Percentiles rank a stretch among this genome's conserved stretches.
These are phyloP conservation scores for Callyntrura guangdongensis DNA, from an alignment of 2,888 invertebrate genomes.

Conservation along the genomic window DNA sequence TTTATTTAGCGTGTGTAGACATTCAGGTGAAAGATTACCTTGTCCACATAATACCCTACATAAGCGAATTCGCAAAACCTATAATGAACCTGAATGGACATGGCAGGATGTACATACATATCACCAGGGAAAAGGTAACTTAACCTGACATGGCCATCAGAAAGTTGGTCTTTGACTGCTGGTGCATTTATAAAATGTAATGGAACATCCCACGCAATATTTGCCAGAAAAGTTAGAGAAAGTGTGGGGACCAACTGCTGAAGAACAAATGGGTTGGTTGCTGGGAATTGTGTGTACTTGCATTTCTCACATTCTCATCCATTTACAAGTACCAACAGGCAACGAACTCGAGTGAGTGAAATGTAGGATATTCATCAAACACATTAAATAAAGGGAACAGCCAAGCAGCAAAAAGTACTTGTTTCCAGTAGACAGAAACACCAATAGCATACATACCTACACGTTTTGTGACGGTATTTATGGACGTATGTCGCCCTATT, in stretches of 20 bases:
- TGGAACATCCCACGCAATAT: constrained; percentile 39
- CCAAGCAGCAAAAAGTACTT: constrained; percentile 10
- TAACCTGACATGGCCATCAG: constrained; percentile 57
- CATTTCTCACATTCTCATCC: not conserved
- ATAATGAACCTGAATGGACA: not conserved
- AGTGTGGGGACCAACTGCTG: not conserved
- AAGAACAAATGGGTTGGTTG: not conserved
- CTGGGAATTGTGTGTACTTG: not conserved
- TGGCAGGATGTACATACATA: not conserved
- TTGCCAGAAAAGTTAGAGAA: constrained; percentile 39
- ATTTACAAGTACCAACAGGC: constrained; percentile 1
- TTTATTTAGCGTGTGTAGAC: not conserved
- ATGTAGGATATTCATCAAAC: constrained; percentile 52
- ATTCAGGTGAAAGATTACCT: constrained; percentile 27
- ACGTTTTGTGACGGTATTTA: not conserved
- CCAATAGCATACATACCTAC: not conserved
- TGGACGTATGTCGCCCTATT: not conserved
- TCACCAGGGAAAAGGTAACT: constrained; percentile 11
- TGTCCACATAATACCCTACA: not conserved
- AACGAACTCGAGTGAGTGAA: no score
- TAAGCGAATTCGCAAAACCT: constrained; percentile 33
- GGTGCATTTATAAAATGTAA: constrained; percentile 57
- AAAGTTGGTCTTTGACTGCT: constrained; percentile 65
- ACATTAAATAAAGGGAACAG: constrained; percentile 29
- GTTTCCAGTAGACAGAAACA: not conserved